Evolutionary conservation across 2,797 vertebrate species (phyloP).

Genomic region (Hoplostethus mediterraneus): DNA sequence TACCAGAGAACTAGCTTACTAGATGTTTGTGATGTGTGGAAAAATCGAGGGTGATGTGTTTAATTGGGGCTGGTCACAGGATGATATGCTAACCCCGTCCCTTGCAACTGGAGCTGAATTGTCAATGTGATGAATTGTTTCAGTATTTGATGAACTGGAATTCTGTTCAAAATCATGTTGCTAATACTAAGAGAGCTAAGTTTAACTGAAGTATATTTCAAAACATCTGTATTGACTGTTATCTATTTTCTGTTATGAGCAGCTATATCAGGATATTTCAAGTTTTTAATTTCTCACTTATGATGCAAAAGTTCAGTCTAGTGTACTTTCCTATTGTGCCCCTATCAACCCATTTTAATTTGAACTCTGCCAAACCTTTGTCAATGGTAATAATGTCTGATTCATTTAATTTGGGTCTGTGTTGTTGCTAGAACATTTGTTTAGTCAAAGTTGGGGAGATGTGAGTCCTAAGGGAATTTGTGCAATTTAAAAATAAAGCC

Average conservation of each 20-base stretch:
- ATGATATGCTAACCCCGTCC: slow-evolving; percentile 20
- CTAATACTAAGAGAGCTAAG: slow-evolving; percentile 55
- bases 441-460: slow-evolving; percentile 37
- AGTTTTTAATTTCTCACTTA: slow-evolving; percentile 41
- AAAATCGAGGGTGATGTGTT: slow-evolving; percentile 27
- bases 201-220: slow-evolving; percentile 49
- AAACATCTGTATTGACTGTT: slow-evolving; percentile 73
- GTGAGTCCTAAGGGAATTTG: slow-evolving; percentile 25
- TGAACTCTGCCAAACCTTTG: slow-evolving; percentile 47
- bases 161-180: slow-evolving; percentile 43
- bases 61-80: slow-evolving; percentile 34
- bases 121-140: slow-evolving; percentile 50
- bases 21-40: slow-evolving; percentile 50
- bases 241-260: slow-evolving; percentile 60
- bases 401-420: slow-evolving; percentile 51
- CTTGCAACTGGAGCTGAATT: slow-evolving; percentile 47
- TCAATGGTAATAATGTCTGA: slow-evolving; percentile 50
- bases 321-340: slow-evolving; percentile 40
- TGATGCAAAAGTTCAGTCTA: slow-evolving; percentile 46
- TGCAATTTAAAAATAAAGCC: slow-evolving; percentile 47
- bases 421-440: slow-evolving; percentile 55
- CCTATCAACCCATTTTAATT: slow-evolving; percentile 38
- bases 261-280: slow-evolving; percentile 49
- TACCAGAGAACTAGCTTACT: slow-evolving; percentile 46
- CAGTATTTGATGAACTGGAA: slow-evolving; percentile 39